These are phyloP conservation scores for Oryzaephilus surinamensis DNA, from an alignment of 1,140 invertebrate genomes.

Conservation along the genomic window DNA sequence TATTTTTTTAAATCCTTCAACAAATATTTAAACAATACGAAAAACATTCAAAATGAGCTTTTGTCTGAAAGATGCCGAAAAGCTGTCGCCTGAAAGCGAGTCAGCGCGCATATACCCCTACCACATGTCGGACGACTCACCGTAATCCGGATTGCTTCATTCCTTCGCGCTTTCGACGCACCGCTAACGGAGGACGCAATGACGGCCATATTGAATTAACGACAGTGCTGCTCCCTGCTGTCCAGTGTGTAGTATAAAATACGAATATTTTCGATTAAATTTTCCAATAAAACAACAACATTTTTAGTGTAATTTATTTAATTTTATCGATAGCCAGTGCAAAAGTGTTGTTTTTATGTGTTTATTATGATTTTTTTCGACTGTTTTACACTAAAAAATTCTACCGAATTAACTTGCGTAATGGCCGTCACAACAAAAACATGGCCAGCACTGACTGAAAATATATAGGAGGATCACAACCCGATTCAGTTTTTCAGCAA, in stretches of 20 bases:
- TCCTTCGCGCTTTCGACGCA: no score
- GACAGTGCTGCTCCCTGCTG: slow-evolving; percentile 24
- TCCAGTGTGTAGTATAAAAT: no score
- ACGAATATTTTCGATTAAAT: slow-evolving; percentile 2
- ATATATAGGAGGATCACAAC: neutral
- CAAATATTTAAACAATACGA: no score
- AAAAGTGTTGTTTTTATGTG: neutral
- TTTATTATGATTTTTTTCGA: neutral
- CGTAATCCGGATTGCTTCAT: no score
- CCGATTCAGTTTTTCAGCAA: neutral
- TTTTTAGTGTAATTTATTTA: neutral
- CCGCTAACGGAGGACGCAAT: no score
- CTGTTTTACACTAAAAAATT: neutral
- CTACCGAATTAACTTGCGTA: slow-evolving; percentile 4
- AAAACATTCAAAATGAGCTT: no score
- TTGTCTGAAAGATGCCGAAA: no score
- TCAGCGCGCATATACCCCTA: slow-evolving; percentile 16
- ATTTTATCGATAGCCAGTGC: neutral
- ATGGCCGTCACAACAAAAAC: slow-evolving; percentile 6
- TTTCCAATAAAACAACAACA: neutral
- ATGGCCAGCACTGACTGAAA: slow-evolving; percentile 2
- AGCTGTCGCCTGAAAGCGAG: slow-evolving; percentile 4
- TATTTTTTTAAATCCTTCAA: no score
- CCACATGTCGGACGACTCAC: no score
- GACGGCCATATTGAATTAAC: slow-evolving; percentile 30